Conservation (phyloP, 2,113 vertebrate species). For the Dasyornis broadbenti region DNA sequence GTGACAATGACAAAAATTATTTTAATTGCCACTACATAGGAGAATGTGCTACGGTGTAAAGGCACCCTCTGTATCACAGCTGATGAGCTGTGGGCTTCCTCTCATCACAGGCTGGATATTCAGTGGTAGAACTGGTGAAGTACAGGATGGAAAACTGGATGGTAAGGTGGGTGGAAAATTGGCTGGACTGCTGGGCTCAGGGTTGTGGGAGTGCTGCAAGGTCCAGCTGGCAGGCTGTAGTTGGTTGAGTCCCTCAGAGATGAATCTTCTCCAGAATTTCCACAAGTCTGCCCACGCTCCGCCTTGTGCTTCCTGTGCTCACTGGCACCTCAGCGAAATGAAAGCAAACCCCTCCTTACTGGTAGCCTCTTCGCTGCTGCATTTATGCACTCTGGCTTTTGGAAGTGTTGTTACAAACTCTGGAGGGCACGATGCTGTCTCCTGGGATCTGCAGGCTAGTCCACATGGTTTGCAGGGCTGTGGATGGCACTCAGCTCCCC, state of each 20-base stretch:
- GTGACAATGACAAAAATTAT: neutral
- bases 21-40: neutral
- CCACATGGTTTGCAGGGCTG: rapidly evolving
- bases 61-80: neutral
- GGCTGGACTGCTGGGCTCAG: neutral
- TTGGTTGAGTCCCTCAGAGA: neutral
- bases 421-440: neutral
- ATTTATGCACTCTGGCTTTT: neutral
- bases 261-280: neutral
- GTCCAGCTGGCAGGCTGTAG: neutral
- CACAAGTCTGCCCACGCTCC: neutral
- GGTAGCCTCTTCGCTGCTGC: rapidly evolving
- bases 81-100: neutral
- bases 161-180: neutral
- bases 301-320: neutral
- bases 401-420: neutral
- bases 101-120: neutral
- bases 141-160: neutral
- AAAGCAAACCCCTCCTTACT: neutral
- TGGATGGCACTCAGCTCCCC: neutral
- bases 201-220: neutral
- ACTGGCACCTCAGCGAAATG: neutral
- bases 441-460: rapidly evolving
- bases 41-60: neutral
- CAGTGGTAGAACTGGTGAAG: neutral